These are phyloP conservation scores for Acrocephalus arundinaceus DNA, from an alignment of 2,113 vertebrate species.

Conservation along the genomic window DNA sequence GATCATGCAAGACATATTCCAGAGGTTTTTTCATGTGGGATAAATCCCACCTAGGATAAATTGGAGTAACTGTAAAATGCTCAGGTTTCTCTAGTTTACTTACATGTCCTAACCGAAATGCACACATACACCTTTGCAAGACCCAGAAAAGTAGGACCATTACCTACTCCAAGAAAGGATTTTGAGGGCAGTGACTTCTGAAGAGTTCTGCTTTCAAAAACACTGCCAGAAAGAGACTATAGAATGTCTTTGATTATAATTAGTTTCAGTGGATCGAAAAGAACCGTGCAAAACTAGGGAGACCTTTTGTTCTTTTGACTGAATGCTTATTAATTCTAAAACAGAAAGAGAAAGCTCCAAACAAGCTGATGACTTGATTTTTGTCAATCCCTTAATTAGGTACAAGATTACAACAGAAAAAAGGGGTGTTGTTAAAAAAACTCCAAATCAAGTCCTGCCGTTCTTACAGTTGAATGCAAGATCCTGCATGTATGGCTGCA, in stretches of 20 bases:
- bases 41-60: neutral
- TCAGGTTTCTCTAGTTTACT: neutral
- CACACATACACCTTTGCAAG: fast-evolving
- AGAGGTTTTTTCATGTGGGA: neutral
- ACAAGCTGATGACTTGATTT: neutral
- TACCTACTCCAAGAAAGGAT: neutral
- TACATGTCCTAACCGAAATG: neutral
- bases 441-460: neutral
- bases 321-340: neutral
- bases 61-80: neutral
- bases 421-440: neutral
- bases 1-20: neutral
- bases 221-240: neutral
- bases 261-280: neutral
- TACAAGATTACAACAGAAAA: neutral
- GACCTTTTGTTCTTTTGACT: neutral
- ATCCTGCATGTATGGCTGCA: neutral
- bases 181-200: neutral
- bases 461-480: neutral
- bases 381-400: neutral
- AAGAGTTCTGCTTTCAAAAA: neutral
- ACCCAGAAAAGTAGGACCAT: neutral
- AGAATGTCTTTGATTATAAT: neutral
- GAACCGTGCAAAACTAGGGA: neutral
- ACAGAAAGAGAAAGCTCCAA: neutral